A percentile compares a stretch with the other conserved stretches of the same genome.
phyloP scores from a whole-genome alignment of 2,113 vertebrate genomes.

The Cathartes aura region DNA sequence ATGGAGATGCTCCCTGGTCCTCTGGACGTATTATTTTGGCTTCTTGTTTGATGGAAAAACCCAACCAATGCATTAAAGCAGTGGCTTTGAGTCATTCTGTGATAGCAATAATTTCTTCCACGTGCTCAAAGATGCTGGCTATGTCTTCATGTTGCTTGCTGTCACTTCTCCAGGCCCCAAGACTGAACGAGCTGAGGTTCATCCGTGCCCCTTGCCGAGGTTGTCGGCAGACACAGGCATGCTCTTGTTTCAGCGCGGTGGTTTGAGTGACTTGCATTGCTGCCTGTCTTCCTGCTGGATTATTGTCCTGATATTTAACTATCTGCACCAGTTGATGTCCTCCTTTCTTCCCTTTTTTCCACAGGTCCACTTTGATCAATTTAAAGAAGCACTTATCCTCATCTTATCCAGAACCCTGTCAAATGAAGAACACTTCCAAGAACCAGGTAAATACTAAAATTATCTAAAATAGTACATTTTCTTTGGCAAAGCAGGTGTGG shows the following conservation, averaged over 20 bases:
- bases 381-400: slow-evolving; percentile 93
- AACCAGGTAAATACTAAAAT: slow-evolving; percentile 80
- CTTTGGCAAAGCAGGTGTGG: neutral
- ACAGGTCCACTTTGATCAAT: slow-evolving; percentile 93
- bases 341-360: neutral
- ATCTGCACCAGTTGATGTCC: neutral
- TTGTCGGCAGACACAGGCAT: accelerated
- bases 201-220: accelerated
- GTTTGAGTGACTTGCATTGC: neutral
- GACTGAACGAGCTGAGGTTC: neutral
- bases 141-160: accelerated
- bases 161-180: neutral
- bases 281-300: neutral
- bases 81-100: neutral
- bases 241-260: accelerated
- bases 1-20: neutral
- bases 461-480: accelerated
- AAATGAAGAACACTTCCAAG: slow-evolving; percentile 77
- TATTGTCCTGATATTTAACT: neutral
- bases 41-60: neutral
- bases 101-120: accelerated
- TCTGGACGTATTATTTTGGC: accelerated
- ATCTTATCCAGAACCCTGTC: slow-evolving; percentile 83
- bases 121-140: accelerated
- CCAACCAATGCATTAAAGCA: neutral